Conservation (phyloP, 2,888 invertebrate genomes). For the Zele albiditarsus region DNA sequence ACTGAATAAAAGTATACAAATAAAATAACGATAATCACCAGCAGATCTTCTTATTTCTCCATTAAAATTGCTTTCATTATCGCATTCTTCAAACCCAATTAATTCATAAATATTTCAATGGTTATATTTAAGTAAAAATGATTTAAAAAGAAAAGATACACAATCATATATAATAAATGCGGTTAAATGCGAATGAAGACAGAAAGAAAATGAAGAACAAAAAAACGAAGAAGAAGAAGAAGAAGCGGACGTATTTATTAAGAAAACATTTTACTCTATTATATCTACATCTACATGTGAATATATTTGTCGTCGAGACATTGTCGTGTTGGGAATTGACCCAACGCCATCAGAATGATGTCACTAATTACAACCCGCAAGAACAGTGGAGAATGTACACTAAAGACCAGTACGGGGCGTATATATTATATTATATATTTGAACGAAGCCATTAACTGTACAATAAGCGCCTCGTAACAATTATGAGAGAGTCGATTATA, state of each 20-base stretch:
- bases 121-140: slow-evolving; percentile 1
- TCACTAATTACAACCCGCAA: slow-evolving; percentile 70
- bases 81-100: neutral
- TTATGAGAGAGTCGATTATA: too few relatives aligned
- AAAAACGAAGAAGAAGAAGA: too few relatives aligned
- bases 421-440: slow-evolving; percentile 21
- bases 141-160: neutral
- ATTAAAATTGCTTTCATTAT: neutral
- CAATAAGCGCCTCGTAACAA: too few relatives aligned
- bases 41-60: neutral
- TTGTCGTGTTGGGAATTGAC: slow-evolving; percentile 67
- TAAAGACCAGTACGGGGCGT: slow-evolving; percentile 9
- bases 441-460: too few relatives aligned
- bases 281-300: slow-evolving; percentile 19
- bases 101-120: neutral
- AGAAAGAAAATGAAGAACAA: neutral
- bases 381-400: slow-evolving; percentile 40
- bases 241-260: slow-evolving; percentile 15
- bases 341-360: slow-evolving; percentile 68
- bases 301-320: slow-evolving; percentile 35
- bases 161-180: slow-evolving; percentile 12
- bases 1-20: slow-evolving; percentile 7
- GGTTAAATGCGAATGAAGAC: slow-evolving; percentile 16
- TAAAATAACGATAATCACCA: slow-evolving; percentile 10
- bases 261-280: slow-evolving; percentile 6